phyloP scores from a whole-genome alignment of 2,113 vertebrate genomes.

The Phycodurus eques region DNA sequence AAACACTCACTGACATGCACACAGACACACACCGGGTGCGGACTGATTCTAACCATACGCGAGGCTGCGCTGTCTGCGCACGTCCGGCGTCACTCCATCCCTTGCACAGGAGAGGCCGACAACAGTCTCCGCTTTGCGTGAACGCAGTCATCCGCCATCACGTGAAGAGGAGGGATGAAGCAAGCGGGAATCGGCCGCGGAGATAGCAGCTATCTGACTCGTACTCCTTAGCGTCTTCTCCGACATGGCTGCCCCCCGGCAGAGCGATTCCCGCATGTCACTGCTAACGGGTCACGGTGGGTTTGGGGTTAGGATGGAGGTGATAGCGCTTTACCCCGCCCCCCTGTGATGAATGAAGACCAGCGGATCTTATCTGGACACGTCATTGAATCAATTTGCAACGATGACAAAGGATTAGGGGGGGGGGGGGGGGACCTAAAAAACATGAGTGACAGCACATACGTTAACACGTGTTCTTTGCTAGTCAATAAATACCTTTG shows the following conservation, averaged over 20 bases:
- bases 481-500: conserved; percentile 56
- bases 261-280: conserved; percentile 13
- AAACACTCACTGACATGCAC: background rate
- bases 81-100: conserved; percentile 10
- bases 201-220: conserved; percentile 22
- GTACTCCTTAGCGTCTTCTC: conserved; percentile 5
- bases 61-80: conserved; percentile 8
- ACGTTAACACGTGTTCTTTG: conserved; percentile 16
- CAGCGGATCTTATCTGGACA: conserved; percentile 34
- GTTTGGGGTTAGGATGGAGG: background rate
- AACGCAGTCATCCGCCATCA: conserved; percentile 24
- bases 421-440: background rate
- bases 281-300: conserved; percentile 18
- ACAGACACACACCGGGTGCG: background rate
- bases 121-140: background rate
- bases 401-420: conserved; percentile 42
- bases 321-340: conserved; percentile 9
- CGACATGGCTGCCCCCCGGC: conserved; percentile 6
- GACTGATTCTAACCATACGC: conserved; percentile 5
- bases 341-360: conserved; percentile 39
- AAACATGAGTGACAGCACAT: conserved; percentile 23
- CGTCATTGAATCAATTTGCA: conserved; percentile 52
- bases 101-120: background rate
- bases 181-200: conserved; percentile 11
- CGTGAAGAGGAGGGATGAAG: conserved; percentile 9